Conservation (phyloP, 2,888 invertebrate genomes). For the Micoletzkya japonica region DNA sequence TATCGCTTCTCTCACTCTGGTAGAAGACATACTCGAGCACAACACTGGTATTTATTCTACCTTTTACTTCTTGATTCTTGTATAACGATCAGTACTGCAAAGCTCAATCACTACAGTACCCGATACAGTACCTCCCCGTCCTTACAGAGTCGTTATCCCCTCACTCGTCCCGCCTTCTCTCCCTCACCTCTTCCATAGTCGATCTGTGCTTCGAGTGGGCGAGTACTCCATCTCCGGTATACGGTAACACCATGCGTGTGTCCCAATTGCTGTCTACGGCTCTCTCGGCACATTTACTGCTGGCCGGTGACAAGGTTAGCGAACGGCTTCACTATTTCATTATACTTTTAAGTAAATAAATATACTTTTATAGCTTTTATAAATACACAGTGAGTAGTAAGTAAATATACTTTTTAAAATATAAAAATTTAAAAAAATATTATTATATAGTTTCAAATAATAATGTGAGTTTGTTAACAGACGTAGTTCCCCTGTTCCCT, state of each 20-base stretch:
- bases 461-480: too few species aligned
- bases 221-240: neutral
- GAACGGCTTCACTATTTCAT: neutral
- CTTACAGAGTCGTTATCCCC: slow-evolving; percentile 3
- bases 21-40: slow-evolving; percentile 25
- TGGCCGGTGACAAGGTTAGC: neutral
- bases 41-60: slow-evolving; percentile 4
- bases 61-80: neutral
- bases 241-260: slow-evolving; percentile 3
- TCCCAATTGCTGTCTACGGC: neutral
- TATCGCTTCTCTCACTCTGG: slow-evolving; percentile 16
- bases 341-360: neutral
- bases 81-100: too few species aligned
- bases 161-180: slow-evolving; percentile 9
- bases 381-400: neutral
- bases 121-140: too few species aligned
- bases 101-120: too few species aligned
- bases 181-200: slow-evolving; percentile 14
- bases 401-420: neutral
- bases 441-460: neutral
- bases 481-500: too few species aligned
- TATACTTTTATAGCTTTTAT: neutral
- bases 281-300: slow-evolving; percentile 24
- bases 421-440: neutral
- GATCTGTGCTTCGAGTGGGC: slow-evolving; percentile 20